These are phyloP conservation scores for Drosophila ficusphila DNA, from an alignment of 1,140 invertebrate genomes.

Conservation along the genomic window DNA sequence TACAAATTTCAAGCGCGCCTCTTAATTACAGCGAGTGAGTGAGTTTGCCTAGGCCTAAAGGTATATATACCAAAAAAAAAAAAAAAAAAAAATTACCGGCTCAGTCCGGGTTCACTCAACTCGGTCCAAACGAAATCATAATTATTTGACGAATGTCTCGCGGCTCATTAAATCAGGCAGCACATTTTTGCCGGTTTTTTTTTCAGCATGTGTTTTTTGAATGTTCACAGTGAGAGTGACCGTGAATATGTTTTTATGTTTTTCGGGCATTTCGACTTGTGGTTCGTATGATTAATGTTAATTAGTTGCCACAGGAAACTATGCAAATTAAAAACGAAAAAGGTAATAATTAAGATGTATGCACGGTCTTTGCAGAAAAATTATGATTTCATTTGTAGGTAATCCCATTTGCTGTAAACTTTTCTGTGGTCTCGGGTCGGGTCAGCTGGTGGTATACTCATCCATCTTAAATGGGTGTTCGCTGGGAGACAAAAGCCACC, in stretches of 20 bases:
- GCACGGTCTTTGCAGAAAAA: slow-evolving; percentile 37
- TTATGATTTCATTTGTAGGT: slow-evolving; percentile 56
- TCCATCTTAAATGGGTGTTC: slow-evolving; percentile 29
- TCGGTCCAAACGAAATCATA: slow-evolving; percentile 38
- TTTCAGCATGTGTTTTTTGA: slow-evolving; percentile 23
- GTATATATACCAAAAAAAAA: slow-evolving; percentile 3
- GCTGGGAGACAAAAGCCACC: slow-evolving; percentile 29
- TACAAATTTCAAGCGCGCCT: slow-evolving; percentile 41
- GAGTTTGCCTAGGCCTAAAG: slow-evolving; percentile 36
- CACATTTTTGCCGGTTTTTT: slow-evolving; percentile 44
- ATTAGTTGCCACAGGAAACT: slow-evolving; percentile 42
- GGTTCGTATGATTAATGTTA: slow-evolving; percentile 70
- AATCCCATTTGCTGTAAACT: slow-evolving; percentile 45
- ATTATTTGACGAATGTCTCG: slow-evolving; percentile 68
- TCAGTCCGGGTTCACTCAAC: slow-evolving; percentile 66
- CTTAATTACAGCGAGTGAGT: slow-evolving; percentile 65
- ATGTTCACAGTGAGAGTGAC: slow-evolving; percentile 70
- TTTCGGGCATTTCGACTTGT: slow-evolving; percentile 45
- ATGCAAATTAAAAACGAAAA: slow-evolving; percentile 30
- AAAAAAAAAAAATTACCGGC: no score
- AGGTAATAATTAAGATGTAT: slow-evolving; percentile 65
- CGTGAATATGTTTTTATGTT: slow-evolving; percentile 51
- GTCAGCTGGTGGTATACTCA: slow-evolving; percentile 27
- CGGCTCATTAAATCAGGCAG: slow-evolving; percentile 69
- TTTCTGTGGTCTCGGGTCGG: slow-evolving; percentile 16